These are phyloP conservation scores for Furnarius figulus DNA, from an alignment of 2,113 vertebrate genomes.

Conservation along the genomic window DNA sequence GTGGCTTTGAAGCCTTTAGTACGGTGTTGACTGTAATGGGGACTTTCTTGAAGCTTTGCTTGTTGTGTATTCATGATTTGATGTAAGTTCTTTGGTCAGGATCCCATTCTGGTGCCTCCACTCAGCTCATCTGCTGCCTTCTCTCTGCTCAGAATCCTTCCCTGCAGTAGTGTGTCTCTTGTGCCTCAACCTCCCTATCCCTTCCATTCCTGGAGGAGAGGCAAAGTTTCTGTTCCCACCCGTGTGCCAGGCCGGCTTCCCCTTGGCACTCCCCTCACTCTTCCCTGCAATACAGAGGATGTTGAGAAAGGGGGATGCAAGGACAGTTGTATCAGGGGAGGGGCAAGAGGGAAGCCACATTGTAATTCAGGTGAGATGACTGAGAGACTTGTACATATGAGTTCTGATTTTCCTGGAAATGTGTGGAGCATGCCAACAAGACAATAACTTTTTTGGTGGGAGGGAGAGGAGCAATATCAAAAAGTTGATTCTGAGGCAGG, in stretches of 20 bases:
- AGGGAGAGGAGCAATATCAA: background rate
- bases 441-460: fast-evolving
- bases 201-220: background rate
- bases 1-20: background rate
- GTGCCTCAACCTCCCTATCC: background rate
- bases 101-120: background rate
- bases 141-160: background rate
- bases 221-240: background rate
- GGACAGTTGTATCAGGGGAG: too few species aligned
- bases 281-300: background rate
- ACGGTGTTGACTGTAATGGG: background rate
- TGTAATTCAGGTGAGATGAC: background rate
- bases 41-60: background rate
- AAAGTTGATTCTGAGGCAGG: background rate
- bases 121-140: background rate
- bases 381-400: background rate
- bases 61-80: fast-evolving
- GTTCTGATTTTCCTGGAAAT: background rate
- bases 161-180: fast-evolving
- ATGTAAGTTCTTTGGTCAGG: background rate
- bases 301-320: background rate
- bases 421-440: background rate
- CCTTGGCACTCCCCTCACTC: background rate
- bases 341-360: background rate
- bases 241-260: background rate